Percentiles rank a stretch among this genome's conserved stretches.
phyloP scores from a whole-genome alignment of 2,113 vertebrate genomes.

The Cinclus mexicanus region DNA sequence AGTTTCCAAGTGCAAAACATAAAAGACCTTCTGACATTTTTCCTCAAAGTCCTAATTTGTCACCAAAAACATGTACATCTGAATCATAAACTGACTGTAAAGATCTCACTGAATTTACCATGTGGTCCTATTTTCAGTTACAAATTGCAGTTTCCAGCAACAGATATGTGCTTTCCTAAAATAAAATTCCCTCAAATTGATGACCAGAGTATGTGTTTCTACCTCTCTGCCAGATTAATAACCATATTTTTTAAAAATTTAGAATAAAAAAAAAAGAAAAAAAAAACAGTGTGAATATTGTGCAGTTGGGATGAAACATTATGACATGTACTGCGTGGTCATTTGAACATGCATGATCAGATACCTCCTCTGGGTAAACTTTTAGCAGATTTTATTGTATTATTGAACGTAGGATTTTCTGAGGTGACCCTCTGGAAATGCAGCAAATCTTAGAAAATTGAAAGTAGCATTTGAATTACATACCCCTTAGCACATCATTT shows the following conservation, averaged over 20 bases:
- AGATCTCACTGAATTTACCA: not conserved
- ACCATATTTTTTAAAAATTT: not conserved
- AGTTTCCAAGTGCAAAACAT: not conserved
- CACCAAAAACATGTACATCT: not conserved
- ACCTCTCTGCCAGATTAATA: not conserved
- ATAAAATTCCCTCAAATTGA: not conserved
- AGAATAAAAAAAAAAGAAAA: not conserved
- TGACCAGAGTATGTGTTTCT: not conserved
- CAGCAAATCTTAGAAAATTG: not conserved
- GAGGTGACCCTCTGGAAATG: not conserved
- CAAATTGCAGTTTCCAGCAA: not conserved
- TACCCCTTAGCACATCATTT: not conserved
- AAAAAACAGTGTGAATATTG: not conserved
- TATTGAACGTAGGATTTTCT: not conserved
- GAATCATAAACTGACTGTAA: not conserved
- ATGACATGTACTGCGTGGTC: not conserved
- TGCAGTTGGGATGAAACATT: not conserved
- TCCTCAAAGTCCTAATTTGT: not conserved
- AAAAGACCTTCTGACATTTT: not conserved
- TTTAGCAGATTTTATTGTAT: not conserved
- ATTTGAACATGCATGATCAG: not conserved
- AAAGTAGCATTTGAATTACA: constrained; percentile 6
- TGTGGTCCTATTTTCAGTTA: not conserved
- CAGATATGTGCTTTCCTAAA: not conserved
- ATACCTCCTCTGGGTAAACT: not conserved